Base-by-base conservation (phyloP, 2,113 vertebrate species). In the Corvus moneduloides region DNA sequence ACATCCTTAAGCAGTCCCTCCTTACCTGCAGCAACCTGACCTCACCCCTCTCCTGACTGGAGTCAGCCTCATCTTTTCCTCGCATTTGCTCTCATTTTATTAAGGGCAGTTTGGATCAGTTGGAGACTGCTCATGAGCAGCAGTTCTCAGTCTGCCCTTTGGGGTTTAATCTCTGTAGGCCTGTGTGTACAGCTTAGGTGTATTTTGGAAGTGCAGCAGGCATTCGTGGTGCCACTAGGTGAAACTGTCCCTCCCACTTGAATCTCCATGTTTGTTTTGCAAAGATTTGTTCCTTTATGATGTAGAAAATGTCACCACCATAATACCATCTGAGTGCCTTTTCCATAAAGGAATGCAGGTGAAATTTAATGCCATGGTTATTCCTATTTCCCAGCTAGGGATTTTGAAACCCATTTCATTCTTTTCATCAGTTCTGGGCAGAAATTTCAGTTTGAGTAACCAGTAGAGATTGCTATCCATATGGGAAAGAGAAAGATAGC, bases 1-100 rank as follows among this genome's bases (percentile, higher is more conserved):
- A 33, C 5, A 5, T 81, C 23, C 14, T 39, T 66, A 37, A 64
- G 55, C 30, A 48, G 13, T 35, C 9, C 6, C 18, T 75, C 21
- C 39, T 74, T 46, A 55, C 26, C 48, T 0, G 0, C 17, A 67
- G 35, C 37, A 90, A 22, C 24, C 24, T 35, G 41, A 37, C 30
- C 33, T 62, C 7, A 1, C 8, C 15, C 7, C 19, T 75, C 61
- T 68, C 19, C 58, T 75, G 30, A 11, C 18, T 10, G 3, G 7
- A 55, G 35, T 43, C 66, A 66, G 19, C 33, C 24, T 39, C 11
- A 28, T 24, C 35, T 82, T 55, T 78, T 56, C 33, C 39, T 58
- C 24, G 2, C 2, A 1, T 59, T 71, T 75, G 41, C n/a, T 61
- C 3, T 46, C 0, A 0, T 85, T 80, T 58, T 77, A 9, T 18